Evolutionary conservation across 2,797 vertebrate species (phyloP), one percentile per base, ranked within the genome.

Genomic region (Esox masquinongy): DNA sequence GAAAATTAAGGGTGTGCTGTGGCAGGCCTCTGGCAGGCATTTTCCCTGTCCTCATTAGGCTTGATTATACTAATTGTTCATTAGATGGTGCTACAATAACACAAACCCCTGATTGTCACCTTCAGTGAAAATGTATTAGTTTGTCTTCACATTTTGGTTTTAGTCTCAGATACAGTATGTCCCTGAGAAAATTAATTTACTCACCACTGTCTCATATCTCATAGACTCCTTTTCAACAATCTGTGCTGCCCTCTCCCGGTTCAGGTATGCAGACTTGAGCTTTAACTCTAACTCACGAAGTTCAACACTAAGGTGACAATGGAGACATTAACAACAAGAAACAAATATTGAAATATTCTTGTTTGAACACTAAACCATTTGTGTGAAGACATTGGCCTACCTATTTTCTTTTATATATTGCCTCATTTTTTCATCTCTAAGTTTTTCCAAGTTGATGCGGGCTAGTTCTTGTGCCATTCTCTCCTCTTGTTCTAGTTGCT

Each of bases 331-430:
- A 14, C 3, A 24, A 11, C 17, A 24, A 56, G 34, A 7, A 39
- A 70, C 43, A 68, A 1, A 22, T 24, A 24, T 24, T 22, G 24
- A 6, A 0, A 53, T 26, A 17, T 12, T 26, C 16, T 14, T 71
- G 15, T 31, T 71, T 49, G 14, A 39, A n/a, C 67, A 68, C 67
- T 19, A 43, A 36, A 11, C 19, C 17, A 1, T n/a, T n/a, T 36
- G 1, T 43, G 34, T 39, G 9, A 14, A 14, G 43, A 47, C 43
- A 14, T 9, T 7, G 16, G 24, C 4, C 61, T 91, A 99, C 97
- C 97, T 99, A 94, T 96, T 99, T 74, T 94, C 93, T 91, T 91
- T 93, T 12, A 98, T 88, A 84, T 94, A 88, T 77, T 97, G 96
- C 83, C 95, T 94, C 89, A 95, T 94, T 88, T 96, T 98, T 56